Base-by-base conservation (phyloP, 64 coral and sea anemone species). In the Platygyra sinensis region DNA sequence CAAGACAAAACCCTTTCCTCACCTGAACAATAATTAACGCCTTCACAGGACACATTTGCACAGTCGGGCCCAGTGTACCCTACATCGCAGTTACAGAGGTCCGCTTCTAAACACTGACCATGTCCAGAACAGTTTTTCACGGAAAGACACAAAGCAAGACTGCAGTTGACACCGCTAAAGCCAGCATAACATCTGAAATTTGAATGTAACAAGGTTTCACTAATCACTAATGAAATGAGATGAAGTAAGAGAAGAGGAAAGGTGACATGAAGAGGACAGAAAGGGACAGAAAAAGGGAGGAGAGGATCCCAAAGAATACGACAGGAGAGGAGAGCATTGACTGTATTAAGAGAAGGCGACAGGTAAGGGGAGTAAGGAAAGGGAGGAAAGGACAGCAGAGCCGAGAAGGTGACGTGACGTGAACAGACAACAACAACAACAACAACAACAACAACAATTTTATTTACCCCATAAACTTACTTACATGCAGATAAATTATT, bases 11-110 rank as follows among this genome's bases (percentile, higher is more conserved):
- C 0, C 0, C n/a, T 46, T 27, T 57, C 30, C 28, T 80, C 63
- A 92, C 90, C 90, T 87, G 90, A 92, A 18, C 90, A 92, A n/a
- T 80, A 87, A 72, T 92, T 92, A 72, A 87, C 38, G 10, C 14
- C 50, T 73, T 92, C 38, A 62, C 90, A 92, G 8, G 90, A 92
- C 15, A 25, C 55, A 73, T 78, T 92, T 55, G 90, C 77, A 42
- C 90, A 92, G 82, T 86, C 74, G 8, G 74, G 7, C 3, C 90
- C 90, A 87, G 25, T 72, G 77, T 78, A 92, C 0, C 90, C 90
- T 15, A 72, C 18, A 24, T 92, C 75, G 87, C 90, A 92, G 77
- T 87, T 63, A 39, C 90, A 92, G 7, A 92, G 67, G 82, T 71
- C 62, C 78, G 90, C 82, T 60, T 92, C 90, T 22, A 87, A 10